Base-by-base conservation (phyloP, 2,113 vertebrate genomes). In the Oostethus manadensis region DNA sequence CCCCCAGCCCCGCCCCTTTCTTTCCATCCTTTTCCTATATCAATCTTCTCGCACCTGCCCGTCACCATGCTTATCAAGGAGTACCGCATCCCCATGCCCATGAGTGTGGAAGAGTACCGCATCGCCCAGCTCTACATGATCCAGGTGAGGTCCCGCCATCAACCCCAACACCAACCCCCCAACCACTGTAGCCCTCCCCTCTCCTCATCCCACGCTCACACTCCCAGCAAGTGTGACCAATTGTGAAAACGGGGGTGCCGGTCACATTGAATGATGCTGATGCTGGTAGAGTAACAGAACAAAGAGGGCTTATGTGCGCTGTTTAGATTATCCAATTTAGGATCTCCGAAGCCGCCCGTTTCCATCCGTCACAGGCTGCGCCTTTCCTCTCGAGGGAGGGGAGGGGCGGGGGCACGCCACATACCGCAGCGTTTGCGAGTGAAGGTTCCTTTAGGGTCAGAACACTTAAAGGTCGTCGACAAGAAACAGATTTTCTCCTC, bases 61-160 rank as follows among this genome's bases (percentile, higher is more conserved):
- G 56, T 91, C 93, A 94, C 90, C 84, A 98, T 98, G 95, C 93
- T 98, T 38, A 94, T 98, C 86, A 98, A 98, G 80, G 96, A 98
- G 82, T 98, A 98, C 76, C 94, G 93, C 23, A 97, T 98, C 79
- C 94, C 94, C 64, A 94, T 98, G 80, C 96, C 95, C 0, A 92
- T 98, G 94, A 98, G 94, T 6, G 93, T 98, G 91, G 96, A 97
- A 29, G 96, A 98, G 74, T 98, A 98, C 88, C 93, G 96, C 67
- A 97, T 98, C 3, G 95, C 96, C 1, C 96, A 98, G 91, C 93
- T 98, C 54, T 98, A 98, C 86, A 98, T 98, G 96, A 98, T 98
- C 35, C 96, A 98, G 95, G 96, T 98, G 81, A 88, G 83, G 50
- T 7, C 16, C 29, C 51, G 29, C 11, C 16, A 42, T 42, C 38